Base-by-base conservation (phyloP, 2,113 vertebrate genomes). In the Stegastes partitus region DNA sequence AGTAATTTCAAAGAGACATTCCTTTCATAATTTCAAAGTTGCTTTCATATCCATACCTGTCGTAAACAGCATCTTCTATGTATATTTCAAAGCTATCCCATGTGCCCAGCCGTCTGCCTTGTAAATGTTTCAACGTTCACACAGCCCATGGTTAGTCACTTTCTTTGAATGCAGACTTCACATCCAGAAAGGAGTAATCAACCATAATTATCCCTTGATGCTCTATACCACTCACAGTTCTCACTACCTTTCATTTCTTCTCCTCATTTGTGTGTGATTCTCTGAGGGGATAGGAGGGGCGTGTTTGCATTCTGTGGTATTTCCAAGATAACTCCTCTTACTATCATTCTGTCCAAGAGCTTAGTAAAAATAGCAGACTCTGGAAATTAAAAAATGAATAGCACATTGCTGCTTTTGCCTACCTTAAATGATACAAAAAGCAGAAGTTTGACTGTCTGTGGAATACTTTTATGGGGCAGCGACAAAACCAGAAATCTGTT, bases 91-190 rank as follows among this genome's bases (percentile, higher is more conserved):
- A 85, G 77, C 26, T 11, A 9, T 61, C 21, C 23, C 4, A 23
- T 19, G 66, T 64, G 57, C 83, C 23, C 55, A 21, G 26, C 58
- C 16, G 83, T 82, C 81, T 88, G 75, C 73, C 62, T 70, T 47
- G 19, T 80, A 80, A 86, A 86, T 11, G 68, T n/a, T 11, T 56
- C 64, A 49, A 22, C 81, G 50, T 75, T 63, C 68, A 51, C 67
- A 45, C 65, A 85, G 82, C 77, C 79, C 26, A 15, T 50, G 42
- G 73, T 86, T 79, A 89, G 74, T 73, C 74, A 83, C 83, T 84
- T 87, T 84, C 83, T 89, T 91, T 89, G 81, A 92, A 53, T 76
- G 83, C 81, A 89, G 81, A 87, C 84, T 79, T 62, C 78, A 87
- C 81, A 75, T 69, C 44, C 74, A 87, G 61, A 85, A 68, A 88